Evolutionary conservation across 2,888 invertebrate species (phyloP).

Genomic region (Lycia hirtaria): DNA sequence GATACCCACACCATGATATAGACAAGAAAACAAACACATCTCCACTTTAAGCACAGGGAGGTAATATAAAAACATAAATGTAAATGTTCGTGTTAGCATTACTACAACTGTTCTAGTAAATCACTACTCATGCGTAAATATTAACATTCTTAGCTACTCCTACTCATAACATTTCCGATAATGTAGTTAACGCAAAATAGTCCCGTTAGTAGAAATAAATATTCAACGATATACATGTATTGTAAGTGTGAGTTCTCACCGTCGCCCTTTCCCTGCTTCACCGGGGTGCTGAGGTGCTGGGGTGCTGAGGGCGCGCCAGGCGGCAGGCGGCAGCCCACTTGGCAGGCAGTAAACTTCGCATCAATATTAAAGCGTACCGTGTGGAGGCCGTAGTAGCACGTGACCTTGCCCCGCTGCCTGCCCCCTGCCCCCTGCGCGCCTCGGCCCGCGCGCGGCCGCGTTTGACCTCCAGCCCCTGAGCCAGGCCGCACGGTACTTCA

Average conservation of each 20-base stretch:
- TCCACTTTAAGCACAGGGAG: too few species aligned
- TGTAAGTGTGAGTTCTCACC: not conserved
- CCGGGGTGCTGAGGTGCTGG: too few species aligned
- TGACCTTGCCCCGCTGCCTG: conserved; percentile 1
- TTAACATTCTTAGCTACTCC: too few species aligned
- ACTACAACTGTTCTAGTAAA: too few species aligned
- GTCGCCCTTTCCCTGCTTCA: not conserved
- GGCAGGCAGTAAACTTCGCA: conserved; percentile 3
- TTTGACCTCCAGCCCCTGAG: not conserved
- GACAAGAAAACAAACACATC: too few species aligned
- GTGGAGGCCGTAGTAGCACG: conserved; percentile 1
- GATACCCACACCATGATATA: too few species aligned
- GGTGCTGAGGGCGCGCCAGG: too few species aligned
- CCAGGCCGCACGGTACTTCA: not conserved
- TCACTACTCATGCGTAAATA: too few species aligned
- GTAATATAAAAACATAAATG: too few species aligned
- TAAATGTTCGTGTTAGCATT: too few species aligned
- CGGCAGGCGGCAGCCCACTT: conserved; percentile 10
- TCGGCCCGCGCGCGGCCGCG: not conserved
- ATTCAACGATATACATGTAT: not conserved
- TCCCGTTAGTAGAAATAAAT: not conserved
- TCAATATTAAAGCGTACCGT: conserved; percentile 13
- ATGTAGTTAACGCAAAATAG: too few species aligned
- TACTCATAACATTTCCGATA: too few species aligned
- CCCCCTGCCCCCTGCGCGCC: not conserved